These are phyloP conservation scores for Pocillopora meandrina DNA, from an alignment of 92 coral and sea anemone genomes.

Conservation along the genomic window DNA sequence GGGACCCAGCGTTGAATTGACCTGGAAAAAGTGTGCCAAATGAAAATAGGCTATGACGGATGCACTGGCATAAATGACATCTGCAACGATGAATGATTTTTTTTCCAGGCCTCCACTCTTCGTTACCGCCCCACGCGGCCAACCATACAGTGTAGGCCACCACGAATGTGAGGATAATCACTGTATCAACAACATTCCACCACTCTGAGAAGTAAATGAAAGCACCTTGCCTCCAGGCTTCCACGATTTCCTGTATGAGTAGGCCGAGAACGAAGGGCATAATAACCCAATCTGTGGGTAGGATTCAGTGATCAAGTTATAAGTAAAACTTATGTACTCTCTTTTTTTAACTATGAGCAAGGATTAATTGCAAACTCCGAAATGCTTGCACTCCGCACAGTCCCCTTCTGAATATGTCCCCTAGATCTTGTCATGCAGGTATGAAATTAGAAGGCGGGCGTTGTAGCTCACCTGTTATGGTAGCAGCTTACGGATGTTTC, in stretches of 20 bases:
- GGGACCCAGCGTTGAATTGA: conserved; percentile 45
- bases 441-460: too few relatives aligned
- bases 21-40: conserved; percentile 25
- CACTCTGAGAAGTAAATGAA: conserved; percentile 19
- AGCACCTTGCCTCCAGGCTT: background rate
- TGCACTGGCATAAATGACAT: conserved; percentile 26
- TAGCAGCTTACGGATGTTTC: too few relatives aligned
- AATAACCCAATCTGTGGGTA: conserved; percentile 1
- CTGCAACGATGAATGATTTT: background rate
- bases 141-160: background rate
- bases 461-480: too few relatives aligned
- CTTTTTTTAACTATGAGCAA: background rate
- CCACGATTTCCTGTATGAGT: conserved; percentile 7
- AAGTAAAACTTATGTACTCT: background rate
- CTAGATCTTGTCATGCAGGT: too few relatives aligned
- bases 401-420: too few relatives aligned
- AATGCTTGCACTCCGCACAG: too few relatives aligned
- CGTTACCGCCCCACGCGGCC: background rate
- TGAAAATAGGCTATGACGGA: conserved; percentile 30
- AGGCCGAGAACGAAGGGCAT: conserved; percentile 6
- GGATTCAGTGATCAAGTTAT: background rate
- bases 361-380: too few relatives aligned
- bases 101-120: conserved; percentile 11
- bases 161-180: background rate
- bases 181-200: conserved; percentile 27